Evolutionary conservation across 1,140 invertebrate species (phyloP).

Genomic region (Cephus cinctus): DNA sequence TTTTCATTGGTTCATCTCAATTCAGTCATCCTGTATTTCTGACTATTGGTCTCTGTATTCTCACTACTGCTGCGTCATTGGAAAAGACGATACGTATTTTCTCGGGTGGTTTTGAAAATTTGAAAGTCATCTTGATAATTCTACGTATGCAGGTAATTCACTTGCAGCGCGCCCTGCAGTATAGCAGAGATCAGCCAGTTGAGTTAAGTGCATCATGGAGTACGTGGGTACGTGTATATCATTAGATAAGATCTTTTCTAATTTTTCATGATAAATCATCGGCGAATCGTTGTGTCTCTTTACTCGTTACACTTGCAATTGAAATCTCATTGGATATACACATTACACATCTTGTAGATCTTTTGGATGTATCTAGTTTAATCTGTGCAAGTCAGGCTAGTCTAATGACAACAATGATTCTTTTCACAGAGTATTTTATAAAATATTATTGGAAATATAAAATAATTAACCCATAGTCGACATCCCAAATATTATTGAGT

Average conservation of each 20-base stretch:
- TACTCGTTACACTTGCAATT: background rate
- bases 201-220: slow-evolving; percentile 37
- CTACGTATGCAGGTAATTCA: background rate
- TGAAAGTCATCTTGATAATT: slow-evolving; percentile 25
- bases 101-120: slow-evolving; percentile 30
- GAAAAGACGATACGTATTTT: too few relatives aligned
- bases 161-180: slow-evolving; percentile 7
- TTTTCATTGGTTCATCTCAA: too few relatives aligned
- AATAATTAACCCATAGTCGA: too few relatives aligned
- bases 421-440: background rate
- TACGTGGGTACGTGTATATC: slow-evolving; percentile 33
- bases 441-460: slow-evolving; percentile 5
- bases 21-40: too few relatives aligned
- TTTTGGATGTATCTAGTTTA: slow-evolving; percentile 3
- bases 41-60: too few relatives aligned
- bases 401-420: slow-evolving; percentile 17
- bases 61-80: too few relatives aligned
- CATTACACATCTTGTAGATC: background rate
- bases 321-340: too few relatives aligned
- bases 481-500: too few relatives aligned
- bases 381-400: slow-evolving; percentile 17
- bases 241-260: slow-evolving; percentile 22
- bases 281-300: slow-evolving; percentile 6
- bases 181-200: background rate
- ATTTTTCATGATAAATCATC: slow-evolving; percentile 13